Percentiles rank a stretch among this genome's conserved stretches.
Conservation (phyloP, 2,888 invertebrate species). For the Linnaemya vulpina region DNA sequence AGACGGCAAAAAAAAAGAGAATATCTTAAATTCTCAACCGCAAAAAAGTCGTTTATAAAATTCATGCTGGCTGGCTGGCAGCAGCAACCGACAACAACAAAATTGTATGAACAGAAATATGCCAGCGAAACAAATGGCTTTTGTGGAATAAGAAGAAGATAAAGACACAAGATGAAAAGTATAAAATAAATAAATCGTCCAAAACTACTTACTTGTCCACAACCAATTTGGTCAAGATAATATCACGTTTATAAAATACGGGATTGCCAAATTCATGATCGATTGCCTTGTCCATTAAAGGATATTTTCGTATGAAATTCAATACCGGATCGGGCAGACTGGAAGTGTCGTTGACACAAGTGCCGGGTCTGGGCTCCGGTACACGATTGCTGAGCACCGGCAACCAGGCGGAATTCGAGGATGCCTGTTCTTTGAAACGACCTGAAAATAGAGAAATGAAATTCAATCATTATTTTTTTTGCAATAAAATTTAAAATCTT, state of each 20-base stretch:
- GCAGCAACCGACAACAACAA: conserved; percentile 30
- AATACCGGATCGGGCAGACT: conserved; percentile 95
- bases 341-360: conserved; percentile 96
- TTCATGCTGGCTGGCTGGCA: conserved; percentile 40
- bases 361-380: conserved; percentile 96
- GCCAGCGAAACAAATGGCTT: conserved; percentile 46
- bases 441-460: conserved; percentile 76
- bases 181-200: conserved; percentile 30
- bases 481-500: no score
- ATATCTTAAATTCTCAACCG: conserved; percentile 63
- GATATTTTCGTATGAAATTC: conserved; percentile 98
- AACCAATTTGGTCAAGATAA: conserved; percentile 94
- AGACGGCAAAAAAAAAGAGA: conserved; percentile 32
- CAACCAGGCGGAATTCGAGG: conserved; percentile 96
- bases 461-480: neutral
- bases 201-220: conserved; percentile 88
- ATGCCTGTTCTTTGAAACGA: conserved; percentile 96
- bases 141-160: conserved; percentile 20
- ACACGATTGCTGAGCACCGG: conserved; percentile 95
- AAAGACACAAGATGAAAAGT: conserved; percentile 30
- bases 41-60: conserved; percentile 67
- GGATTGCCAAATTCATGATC: conserved; percentile 96
- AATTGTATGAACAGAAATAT: conserved; percentile 24
- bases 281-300: conserved; percentile 98
- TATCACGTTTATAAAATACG: conserved; percentile 95